Conservation (phyloP, 1,140 invertebrate genomes). For the Ctenoplectra terminalis region DNA sequence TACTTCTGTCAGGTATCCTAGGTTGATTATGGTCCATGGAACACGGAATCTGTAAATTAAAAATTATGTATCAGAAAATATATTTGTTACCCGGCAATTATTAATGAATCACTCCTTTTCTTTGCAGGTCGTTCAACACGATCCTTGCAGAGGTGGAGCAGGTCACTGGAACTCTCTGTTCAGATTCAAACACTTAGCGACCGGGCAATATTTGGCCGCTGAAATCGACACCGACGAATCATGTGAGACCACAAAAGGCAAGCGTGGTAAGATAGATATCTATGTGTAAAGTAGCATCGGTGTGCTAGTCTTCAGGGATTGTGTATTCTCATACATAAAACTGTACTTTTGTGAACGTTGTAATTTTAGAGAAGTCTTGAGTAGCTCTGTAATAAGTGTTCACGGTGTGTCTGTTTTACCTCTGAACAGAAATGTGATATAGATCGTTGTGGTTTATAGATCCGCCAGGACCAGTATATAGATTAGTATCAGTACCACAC, state of each 20-base stretch:
- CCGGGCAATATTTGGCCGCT: slow-evolving; percentile 96
- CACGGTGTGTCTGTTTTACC: not conserved
- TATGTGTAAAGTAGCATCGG: not conserved
- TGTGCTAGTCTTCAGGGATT: not conserved
- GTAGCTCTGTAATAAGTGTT: not conserved
- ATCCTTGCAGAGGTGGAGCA: slow-evolving; percentile 98
- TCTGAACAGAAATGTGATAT: not conserved
- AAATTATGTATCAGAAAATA: too few relatives aligned
- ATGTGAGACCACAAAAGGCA: slow-evolving; percentile 74
- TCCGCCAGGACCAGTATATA: slow-evolving; percentile 87
- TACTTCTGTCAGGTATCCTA: too few relatives aligned
- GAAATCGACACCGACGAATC: slow-evolving; percentile 87
- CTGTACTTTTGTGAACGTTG: not conserved
- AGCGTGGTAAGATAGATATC: slow-evolving; percentile 56
- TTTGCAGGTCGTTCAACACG: slow-evolving; percentile 96
- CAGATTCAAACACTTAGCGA: slow-evolving; percentile 99
- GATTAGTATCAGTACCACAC: slow-evolving; percentile 95
- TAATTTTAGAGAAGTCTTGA: not conserved
- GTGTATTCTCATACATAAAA: slow-evolving; percentile 34
- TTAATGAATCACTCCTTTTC: too few relatives aligned
- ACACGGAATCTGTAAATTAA: too few relatives aligned
- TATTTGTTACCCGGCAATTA: too few relatives aligned
- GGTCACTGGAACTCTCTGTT: slow-evolving; percentile 99
- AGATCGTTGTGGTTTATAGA: slow-evolving; percentile 62
- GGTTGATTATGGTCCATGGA: too few relatives aligned